Conservation (phyloP, 2,113 vertebrate species). For the Gallinago jamesoni region DNA sequence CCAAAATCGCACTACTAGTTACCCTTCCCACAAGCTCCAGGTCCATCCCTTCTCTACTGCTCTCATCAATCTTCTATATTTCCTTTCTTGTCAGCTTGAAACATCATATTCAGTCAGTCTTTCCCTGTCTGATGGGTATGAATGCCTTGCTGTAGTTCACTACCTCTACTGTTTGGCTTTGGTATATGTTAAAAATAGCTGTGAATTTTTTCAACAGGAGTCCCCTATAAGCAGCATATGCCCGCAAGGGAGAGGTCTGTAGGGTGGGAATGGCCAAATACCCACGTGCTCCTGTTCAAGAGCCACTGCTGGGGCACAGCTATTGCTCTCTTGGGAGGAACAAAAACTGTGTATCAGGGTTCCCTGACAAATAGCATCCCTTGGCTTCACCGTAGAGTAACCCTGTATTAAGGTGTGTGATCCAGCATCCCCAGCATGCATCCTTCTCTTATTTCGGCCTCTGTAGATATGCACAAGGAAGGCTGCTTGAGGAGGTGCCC, state of each 20-base stretch:
- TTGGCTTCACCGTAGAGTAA: not conserved
- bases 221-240: not conserved
- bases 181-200: not conserved
- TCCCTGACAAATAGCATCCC: not conserved
- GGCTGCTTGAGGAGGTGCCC: constrained; percentile 45
- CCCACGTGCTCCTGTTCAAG: fast-evolving
- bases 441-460: not conserved
- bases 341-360: fast-evolving
- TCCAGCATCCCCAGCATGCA: not conserved
- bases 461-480: not conserved
- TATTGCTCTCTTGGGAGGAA: not conserved
- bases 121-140: not conserved
- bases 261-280: not conserved
- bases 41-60: not conserved
- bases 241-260: not conserved
- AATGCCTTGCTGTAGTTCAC: not conserved
- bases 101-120: not conserved
- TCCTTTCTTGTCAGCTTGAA: not conserved
- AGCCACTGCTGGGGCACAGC: not conserved
- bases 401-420: not conserved
- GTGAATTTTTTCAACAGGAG: not conserved
- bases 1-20: not conserved
- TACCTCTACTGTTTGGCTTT: not conserved
- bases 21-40: not conserved
- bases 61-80: not conserved